Base-by-base conservation (phyloP, 1,140 invertebrate species). In the Adelges cooleyi region DNA sequence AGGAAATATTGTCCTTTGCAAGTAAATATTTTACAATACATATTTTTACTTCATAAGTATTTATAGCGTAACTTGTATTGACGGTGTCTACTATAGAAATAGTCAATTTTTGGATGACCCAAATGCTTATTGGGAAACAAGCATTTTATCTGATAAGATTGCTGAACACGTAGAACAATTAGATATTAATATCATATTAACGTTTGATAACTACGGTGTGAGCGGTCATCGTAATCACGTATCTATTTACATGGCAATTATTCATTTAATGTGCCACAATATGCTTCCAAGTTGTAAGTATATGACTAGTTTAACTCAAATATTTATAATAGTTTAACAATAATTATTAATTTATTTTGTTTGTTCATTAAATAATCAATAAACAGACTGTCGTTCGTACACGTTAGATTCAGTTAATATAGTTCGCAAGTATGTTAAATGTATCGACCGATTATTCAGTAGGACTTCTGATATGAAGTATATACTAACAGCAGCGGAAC, bases 141-240 rank as follows among this genome's bases (percentile, higher is more conserved):
- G 86, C 67, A 74, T 84, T 15, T 76, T 93, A 49, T 81, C 86
- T 15, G 80, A 84, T 48, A 77, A 85, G 52, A 81, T 95, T 71
- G 75, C 85, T 27, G 81, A 86, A 49, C 79, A 85, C 49, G 75
- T 92, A 53, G 84, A 88, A 75, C 77, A 79, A 46, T 79, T 89
- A 65, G 82, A 84, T 72, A 88, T 92, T 71, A 84, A 91, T 71
- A 85, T 86, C 13, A 44, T 67, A 20, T 42, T 97, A 44, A 95
- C 93, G 36, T 97, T 97, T 79, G 94, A 98, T 77, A 83, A 84
- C 72, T 77, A 85, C 72, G 95, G 95, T 51, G 84, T 97, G 4
- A 94, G 90, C 71, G 82, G 84, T 9, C 94, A 98, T 78, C 77
- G 80, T 25, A 97, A 97, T 79, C 95, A 97, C 74, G 84, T 81